A percentile compares a stretch with the other conserved stretches of the same genome.
phyloP scores from a whole-genome alignment of 2,888 invertebrate species.

The Chorisops tibialis region DNA sequence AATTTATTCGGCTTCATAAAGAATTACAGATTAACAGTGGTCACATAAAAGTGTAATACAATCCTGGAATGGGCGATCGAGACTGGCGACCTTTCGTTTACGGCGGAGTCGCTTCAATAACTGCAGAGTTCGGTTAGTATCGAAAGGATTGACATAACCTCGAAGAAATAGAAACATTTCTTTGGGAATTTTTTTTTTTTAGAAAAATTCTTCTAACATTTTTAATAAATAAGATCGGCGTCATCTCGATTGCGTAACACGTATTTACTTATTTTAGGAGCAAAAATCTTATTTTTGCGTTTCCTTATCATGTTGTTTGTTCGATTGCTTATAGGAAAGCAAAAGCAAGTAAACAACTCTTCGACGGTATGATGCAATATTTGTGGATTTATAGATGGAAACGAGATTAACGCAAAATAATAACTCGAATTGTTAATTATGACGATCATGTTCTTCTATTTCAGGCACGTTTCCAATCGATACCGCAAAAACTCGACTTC shows the following conservation, averaged over 20 bases:
- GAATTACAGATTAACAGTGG: no score
- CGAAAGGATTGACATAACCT: constrained; percentile 11
- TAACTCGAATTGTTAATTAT: neutral
- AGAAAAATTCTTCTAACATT: neutral
- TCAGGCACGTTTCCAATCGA: constrained; percentile 95
- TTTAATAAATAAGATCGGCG: no score
- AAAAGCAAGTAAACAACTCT: neutral
- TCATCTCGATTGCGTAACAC: no score
- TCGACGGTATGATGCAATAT: no score
- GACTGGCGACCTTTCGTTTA: constrained; percentile 94
- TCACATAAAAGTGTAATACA: no score
- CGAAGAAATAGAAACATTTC: neutral
- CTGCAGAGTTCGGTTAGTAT: constrained; percentile 85
- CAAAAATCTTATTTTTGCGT: no score
- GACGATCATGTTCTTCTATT: constrained; percentile 15
- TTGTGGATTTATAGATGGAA: no score
- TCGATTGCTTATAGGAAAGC: neutral
- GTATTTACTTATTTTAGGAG: no score
- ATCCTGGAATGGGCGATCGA: constrained; percentile 66
- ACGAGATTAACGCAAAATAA: neutral
- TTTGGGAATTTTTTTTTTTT: neutral
- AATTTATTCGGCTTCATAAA: no score
- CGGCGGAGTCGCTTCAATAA: constrained; percentile 89
- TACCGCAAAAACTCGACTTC: constrained; percentile 89
- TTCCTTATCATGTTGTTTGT: no score